Evolutionary conservation across 2,113 vertebrate genomes (phyloP).

Genomic region (Serinus canaria): DNA sequence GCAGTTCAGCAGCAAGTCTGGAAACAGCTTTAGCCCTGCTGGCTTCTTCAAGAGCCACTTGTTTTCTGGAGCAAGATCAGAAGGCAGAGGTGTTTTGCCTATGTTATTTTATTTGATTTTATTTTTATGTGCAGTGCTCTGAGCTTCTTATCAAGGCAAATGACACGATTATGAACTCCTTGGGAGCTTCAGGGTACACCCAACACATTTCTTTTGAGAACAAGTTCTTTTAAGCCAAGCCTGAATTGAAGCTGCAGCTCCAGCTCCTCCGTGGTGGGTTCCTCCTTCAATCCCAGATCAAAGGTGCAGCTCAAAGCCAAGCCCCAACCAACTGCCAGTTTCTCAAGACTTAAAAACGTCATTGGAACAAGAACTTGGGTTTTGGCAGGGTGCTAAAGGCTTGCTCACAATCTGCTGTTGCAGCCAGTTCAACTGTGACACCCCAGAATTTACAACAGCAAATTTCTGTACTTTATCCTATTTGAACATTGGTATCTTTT

Average conservation of each 20-base stretch:
- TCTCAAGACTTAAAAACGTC: background rate
- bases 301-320: conserved; percentile 21
- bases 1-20: background rate
- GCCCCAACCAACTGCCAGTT: conserved; percentile 1
- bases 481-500: background rate
- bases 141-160: background rate
- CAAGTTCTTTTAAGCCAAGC: background rate
- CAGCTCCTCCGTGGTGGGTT: background rate
- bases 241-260: background rate
- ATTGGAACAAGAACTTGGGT: background rate
- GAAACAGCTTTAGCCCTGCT: background rate
- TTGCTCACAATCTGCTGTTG: background rate
- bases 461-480: background rate
- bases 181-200: background rate
- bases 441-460: background rate
- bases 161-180: background rate
- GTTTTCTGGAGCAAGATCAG: background rate
- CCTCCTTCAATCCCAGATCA: conserved; percentile 9
- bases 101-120: background rate
- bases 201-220: background rate
- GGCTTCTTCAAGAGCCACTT: background rate
- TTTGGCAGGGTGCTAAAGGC: background rate
- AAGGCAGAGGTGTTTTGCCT: background rate
- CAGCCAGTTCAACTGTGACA: background rate
- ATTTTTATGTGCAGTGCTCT: background rate